These are phyloP conservation scores for Acanthococcus lagerstroemiae DNA, from an alignment of 2,888 invertebrate genomes.

Conservation along the genomic window DNA sequence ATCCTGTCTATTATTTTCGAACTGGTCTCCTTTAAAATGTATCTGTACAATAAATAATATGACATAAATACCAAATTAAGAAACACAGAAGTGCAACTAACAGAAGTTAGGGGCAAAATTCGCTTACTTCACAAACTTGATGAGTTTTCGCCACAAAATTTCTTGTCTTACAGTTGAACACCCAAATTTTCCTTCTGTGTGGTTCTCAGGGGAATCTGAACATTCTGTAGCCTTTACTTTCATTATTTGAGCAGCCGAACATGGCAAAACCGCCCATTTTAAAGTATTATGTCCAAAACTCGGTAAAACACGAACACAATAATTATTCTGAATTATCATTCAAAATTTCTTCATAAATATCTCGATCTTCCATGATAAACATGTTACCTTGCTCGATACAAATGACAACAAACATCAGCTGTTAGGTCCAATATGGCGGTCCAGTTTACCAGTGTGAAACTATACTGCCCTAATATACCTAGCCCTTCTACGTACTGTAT, in stretches of 20 bases:
- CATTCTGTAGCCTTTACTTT: background rate
- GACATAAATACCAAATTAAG: background rate
- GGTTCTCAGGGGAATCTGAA: background rate
- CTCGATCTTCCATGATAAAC: background rate
- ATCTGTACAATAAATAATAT: background rate
- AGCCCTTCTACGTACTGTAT: too few species aligned
- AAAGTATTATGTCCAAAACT: background rate
- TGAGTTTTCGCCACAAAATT: background rate
- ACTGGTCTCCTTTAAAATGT: background rate
- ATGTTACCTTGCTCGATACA: background rate
- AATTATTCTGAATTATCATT: background rate
- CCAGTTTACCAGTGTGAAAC: too few species aligned
- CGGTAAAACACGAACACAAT: background rate
- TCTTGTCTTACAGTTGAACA: background rate
- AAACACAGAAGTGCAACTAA: background rate
- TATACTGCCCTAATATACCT: background rate
- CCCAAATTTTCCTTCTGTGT: background rate
- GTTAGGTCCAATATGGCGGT: too few species aligned
- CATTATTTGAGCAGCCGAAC: background rate
- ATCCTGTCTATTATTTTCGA: background rate
- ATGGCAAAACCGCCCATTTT: slow-evolving; percentile 5
- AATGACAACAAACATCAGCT: background rate
- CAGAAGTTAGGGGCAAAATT: background rate
- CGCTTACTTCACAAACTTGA: background rate
- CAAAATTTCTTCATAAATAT: background rate